Base-by-base conservation (phyloP, 2,797 vertebrate species). In the Tapirus indicus region DNA sequence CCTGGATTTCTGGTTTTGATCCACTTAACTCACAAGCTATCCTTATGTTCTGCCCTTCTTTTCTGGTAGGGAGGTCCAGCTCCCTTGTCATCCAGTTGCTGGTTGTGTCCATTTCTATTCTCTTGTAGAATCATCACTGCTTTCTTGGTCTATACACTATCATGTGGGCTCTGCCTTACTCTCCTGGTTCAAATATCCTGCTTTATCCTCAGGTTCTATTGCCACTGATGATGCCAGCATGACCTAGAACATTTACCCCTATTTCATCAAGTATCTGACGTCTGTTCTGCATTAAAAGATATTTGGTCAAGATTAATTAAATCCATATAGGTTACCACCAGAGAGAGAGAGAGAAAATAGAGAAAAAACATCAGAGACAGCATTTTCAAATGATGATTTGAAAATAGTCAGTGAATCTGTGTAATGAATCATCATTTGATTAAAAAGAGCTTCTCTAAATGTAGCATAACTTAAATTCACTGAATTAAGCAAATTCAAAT, bases 371-470 rank as follows among this genome's bases (percentile, higher is more conserved):
- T 60, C 47, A 87, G 35, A 92, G 71, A 17, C 29, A 69, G 49
- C 2, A 74, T 92, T 93, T 96, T 78, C 49, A 96, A 95, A 86
- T 83, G 66, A 71, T 58, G 25, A 66, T 85, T 78, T 96, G 58
- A 94, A 97, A 95, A 94, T 88, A 86, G 18, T 69, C 92, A 92
- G 47, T 85, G 72, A 91, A 95, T 94, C 27, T 95, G 25, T 72
- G 23, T 80, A 75, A 92, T 87, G 75, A 96, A n/a, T 35, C 18
- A 62, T 72, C 38, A 29, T 88, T 82, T 95, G 52, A 88, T 93
- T 97, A 77, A 85, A 96, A 97, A 91, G 60, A 92, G 13, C 21
- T 91, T 44, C 60, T 78, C 32, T 94, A 86, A 95, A 79, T 93
- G 66, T 74, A 83, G 29, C 38, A 87, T 94, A 89, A 86, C 35